A percentile compares a stretch with the other conserved stretches of the same genome.
phyloP scores from a whole-genome alignment of 1,140 invertebrate genomes.

The Varroa destructor region DNA sequence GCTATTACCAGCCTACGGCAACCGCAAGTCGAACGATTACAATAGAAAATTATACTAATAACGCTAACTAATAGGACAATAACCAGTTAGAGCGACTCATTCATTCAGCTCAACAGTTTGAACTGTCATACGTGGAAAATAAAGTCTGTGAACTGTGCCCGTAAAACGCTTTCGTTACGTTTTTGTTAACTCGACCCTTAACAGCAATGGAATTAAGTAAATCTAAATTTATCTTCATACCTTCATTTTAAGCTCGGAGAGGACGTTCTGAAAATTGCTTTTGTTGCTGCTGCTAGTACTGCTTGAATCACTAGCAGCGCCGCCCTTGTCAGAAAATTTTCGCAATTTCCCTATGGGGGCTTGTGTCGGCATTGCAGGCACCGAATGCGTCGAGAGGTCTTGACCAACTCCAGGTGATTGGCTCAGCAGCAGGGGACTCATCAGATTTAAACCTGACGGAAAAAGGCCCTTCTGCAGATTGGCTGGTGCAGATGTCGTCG shows the following conservation, averaged over 20 bases:
- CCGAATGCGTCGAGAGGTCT: slow-evolving; percentile 41
- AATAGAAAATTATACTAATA: too few relatives aligned
- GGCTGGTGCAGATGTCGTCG: slow-evolving; percentile 29
- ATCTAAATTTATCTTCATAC: not conserved
- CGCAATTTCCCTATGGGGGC: not conserved
- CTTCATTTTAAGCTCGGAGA: slow-evolving; percentile 43
- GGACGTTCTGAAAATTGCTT: slow-evolving; percentile 23
- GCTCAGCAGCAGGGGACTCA: slow-evolving; percentile 6
- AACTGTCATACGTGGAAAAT: too few relatives aligned
- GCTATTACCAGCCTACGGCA: not conserved
- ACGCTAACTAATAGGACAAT: too few relatives aligned
- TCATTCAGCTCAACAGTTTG: too few relatives aligned
- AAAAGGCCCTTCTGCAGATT: slow-evolving; percentile 28
- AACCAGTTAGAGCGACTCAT: too few relatives aligned
- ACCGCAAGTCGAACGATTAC: too few relatives aligned
- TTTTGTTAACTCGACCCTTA: too few relatives aligned
- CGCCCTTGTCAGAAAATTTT: not conserved
- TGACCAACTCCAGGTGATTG: not conserved
- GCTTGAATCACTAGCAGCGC: not conserved
- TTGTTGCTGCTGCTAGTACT: not conserved
- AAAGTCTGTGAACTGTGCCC: too few relatives aligned
- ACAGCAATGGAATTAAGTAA: too few relatives aligned
- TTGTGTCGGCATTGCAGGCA: slow-evolving; percentile 32
- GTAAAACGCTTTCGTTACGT: too few relatives aligned
- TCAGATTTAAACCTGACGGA: slow-evolving; percentile 36